Percentiles rank a stretch among this genome's conserved stretches.
phyloP scores from a whole-genome alignment of 1,140 invertebrate genomes.

The Polypedilum pembai region DNA sequence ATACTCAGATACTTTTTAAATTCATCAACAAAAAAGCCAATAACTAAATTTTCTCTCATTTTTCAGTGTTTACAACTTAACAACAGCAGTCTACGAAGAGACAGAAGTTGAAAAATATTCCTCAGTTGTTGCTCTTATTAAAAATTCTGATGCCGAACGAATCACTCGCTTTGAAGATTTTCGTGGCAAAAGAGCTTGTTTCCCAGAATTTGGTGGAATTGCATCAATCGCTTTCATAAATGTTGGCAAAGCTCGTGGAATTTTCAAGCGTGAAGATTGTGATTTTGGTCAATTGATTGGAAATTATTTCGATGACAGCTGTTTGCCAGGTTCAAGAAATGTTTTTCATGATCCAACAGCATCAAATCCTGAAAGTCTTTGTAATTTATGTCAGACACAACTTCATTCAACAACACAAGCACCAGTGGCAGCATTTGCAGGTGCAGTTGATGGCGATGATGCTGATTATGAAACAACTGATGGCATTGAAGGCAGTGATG shows the following conservation, averaged over 20 bases:
- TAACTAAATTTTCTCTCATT: too few species aligned
- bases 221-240: conserved; percentile 55
- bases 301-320: conserved; percentile 50
- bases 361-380: conserved; percentile 37
- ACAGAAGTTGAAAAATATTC: conserved; percentile 44
- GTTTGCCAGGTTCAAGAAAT: conserved; percentile 52
- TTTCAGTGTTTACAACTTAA: conserved; percentile 49
- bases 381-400: conserved; percentile 35
- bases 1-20: too few species aligned
- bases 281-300: conserved; percentile 50
- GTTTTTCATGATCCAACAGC: conserved; percentile 42
- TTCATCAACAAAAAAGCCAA: too few species aligned
- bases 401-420: background rate
- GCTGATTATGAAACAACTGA: conserved; percentile 10
- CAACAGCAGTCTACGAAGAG: conserved; percentile 50
- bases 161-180: conserved; percentile 52
- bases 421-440: background rate
- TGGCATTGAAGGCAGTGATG: background rate
- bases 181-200: conserved; percentile 53
- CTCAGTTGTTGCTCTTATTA: conserved; percentile 53
- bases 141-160: conserved; percentile 39
- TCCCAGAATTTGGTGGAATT: conserved; percentile 55
- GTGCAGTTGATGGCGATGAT: background rate
- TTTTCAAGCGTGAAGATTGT: conserved; percentile 46
- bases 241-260: conserved; percentile 41